Base-by-base conservation (phyloP, 2,113 vertebrate species). In the Micronycteris hirsuta region DNA sequence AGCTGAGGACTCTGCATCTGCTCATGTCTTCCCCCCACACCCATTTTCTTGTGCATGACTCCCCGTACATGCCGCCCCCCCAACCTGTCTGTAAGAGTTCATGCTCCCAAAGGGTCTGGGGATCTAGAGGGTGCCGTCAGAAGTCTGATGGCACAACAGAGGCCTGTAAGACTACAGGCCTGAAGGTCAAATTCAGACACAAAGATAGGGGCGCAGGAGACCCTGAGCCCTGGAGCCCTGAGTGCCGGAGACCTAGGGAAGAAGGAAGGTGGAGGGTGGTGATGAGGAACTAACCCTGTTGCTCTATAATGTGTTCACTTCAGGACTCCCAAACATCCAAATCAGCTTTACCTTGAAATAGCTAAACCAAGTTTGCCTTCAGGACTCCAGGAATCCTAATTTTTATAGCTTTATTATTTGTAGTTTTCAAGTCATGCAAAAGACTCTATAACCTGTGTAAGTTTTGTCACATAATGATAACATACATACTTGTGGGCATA, bases 241-340 rank as follows among this genome's bases (percentile, higher is more conserved):
- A 12, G 24, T 6, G 9, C 38, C 22, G 52, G 22, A n/a, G 45
- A 36, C 47, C 17, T 5, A 41, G n/a, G 24, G 12, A 31, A 85
- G 43, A n/a, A 12, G 58, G 5, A 13, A 41, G 9, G 49, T 5
- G 47, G 73, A 68, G 6, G 17, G 33, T 0, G 15, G 17, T 0
- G 15, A 14, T 43, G 19, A 82, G 61, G 22, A 5, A 14, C 3
- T 24, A 20, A 61, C 4, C 2, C 31, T n/a, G 5, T 61, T 22
- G 4, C 10, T 45, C 17, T 16, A 2, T 3, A 6, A 17, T 8
- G 5, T 19, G 11, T 67, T 36, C 2, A 22, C 2, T 5, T 47
- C 49, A 49, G 5, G 38, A 52, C 49, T 56, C 22, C 1, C 4
- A 22, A 52, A 33, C 33, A n/a, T 28, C 24, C 24, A 89, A 9